A percentile compares a stretch with the other conserved stretches of the same genome.
phyloP scores from a whole-genome alignment of 2,797 vertebrate genomes.

The Tiaroga cobitis region DNA sequence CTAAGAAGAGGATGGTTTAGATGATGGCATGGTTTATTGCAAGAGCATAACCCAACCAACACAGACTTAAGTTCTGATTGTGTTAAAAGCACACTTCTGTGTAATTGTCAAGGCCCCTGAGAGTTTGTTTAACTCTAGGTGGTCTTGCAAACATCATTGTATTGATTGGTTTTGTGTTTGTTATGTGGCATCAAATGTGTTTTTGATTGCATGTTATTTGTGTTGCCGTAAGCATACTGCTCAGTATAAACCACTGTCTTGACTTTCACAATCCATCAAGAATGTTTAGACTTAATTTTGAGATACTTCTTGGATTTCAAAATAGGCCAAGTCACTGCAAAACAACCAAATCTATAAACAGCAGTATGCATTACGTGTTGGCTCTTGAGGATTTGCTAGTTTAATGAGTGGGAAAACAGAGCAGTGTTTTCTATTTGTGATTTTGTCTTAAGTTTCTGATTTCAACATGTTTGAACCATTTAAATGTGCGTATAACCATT shows the following conservation, averaged over 20 bases:
- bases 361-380: background rate
- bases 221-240: background rate
- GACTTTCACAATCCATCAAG: constrained; percentile 30
- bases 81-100: constrained; percentile 59
- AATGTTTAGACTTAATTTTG: background rate
- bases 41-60: background rate
- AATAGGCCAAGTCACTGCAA: background rate
- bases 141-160: constrained; percentile 20
- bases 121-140: constrained; percentile 23
- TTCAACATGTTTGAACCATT: constrained; percentile 46
- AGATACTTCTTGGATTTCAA: background rate
- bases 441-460: constrained; percentile 44
- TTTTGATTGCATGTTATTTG: constrained; percentile 33
- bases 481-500: constrained; percentile 19
- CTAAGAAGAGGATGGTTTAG: background rate
- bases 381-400: background rate
- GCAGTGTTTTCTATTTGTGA: constrained; percentile 39
- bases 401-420: constrained; percentile 9
- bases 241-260: constrained; percentile 35
- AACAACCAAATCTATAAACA: constrained; percentile 13
- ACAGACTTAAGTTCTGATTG: constrained; percentile 53
- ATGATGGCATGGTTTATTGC: constrained; percentile 13
- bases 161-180: constrained; percentile 6
- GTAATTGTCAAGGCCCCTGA: constrained; percentile 10
- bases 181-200: background rate